These are phyloP conservation scores for Norana najaformis DNA, from an alignment of 2,888 invertebrate species.

Conservation along the genomic window DNA sequence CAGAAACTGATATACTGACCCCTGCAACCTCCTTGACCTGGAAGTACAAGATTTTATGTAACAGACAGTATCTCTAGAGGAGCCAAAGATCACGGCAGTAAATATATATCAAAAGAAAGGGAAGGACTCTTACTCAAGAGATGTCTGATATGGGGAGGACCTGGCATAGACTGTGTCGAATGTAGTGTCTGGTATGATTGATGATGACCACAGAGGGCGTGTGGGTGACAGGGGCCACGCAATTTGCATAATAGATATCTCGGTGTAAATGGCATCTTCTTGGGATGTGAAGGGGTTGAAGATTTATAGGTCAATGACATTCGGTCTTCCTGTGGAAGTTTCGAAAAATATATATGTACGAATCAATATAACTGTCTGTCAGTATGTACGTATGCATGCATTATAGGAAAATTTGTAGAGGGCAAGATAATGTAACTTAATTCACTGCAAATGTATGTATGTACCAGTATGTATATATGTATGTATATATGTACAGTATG, in stretches of 20 bases:
- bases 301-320: not conserved
- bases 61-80: not conserved
- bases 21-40: not conserved
- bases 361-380: too few species aligned
- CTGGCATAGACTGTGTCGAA: too few species aligned
- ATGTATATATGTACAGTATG: too few species aligned
- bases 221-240: not conserved
- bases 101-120: too few species aligned
- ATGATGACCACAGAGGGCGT: not conserved
- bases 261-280: not conserved
- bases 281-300: not conserved
- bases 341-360: too few species aligned
- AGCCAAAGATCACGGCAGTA: not conserved
- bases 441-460: too few species aligned
- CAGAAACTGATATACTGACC: not conserved
- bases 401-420: too few species aligned
- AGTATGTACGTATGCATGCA: too few species aligned
- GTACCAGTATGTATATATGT: too few species aligned
- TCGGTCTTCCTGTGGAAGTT: too few species aligned
- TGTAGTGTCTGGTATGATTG: not conserved
- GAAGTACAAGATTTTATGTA: not conserved
- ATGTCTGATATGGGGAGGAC: not conserved
- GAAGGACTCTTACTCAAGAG: not conserved
- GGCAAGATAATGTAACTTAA: too few species aligned
- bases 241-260: not conserved